Base-by-base conservation (phyloP, 2,797 vertebrate species). In the Gadopsis bispinosus region DNA sequence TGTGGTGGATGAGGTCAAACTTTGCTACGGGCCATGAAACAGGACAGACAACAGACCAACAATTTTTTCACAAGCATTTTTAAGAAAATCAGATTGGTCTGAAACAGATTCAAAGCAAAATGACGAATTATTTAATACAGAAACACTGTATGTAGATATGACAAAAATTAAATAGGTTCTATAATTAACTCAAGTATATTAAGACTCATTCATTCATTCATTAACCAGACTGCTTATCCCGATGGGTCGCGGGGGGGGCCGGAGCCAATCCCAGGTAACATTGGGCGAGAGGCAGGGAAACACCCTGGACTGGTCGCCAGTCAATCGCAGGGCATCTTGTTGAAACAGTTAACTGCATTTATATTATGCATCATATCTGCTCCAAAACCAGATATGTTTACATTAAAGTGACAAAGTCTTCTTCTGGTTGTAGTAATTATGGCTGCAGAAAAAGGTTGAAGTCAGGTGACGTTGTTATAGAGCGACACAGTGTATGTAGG, bases 1-100 rank as follows among this genome's bases (percentile, higher is more conserved):
- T 71, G 70, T 61, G 39, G 72, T 75, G 79, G 88, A 91, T 80
- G 72, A 88, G 77, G 82, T 83, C 85, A 87, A 85, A 89, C 54
- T 60, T 81, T 80, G 74, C 87, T 90, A 22, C 20, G 39, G 77
- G 80, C 69, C n/a, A 59, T 74, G 41, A n/a, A 61, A 69, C 35
- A 60, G 51, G 60, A 85, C 51, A 67, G 64, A 59, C 26, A 73
- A 59, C 43, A 68, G 10, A 63, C 51, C 37, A 20, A 20, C 13
- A 64, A 12, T 35, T 59, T 60, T 54, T 67, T 55, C 1, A 69
- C 1, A 19, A 33, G 43, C 8, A 12, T 5, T 68, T 66, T 41
- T 20, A 59, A 51, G 31, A 79, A 58, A 69, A 77, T 54, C 9
- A 53, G 60, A 19, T 5, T 73, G 31, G 20, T 68, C 37, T 70